Conservation (phyloP, 2,888 invertebrate genomes). For the Melolontha melolontha region DNA sequence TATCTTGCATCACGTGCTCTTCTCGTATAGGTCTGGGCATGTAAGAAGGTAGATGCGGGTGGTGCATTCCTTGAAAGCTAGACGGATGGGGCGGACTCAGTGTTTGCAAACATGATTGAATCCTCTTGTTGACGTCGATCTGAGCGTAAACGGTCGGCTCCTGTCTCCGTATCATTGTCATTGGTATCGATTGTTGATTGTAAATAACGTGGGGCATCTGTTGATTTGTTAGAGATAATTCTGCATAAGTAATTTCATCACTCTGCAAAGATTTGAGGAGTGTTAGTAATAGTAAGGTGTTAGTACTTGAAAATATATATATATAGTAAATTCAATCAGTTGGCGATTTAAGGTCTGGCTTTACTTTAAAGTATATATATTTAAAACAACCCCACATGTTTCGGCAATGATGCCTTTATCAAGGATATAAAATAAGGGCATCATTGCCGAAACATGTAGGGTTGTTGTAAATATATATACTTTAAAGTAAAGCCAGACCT, state of each 20-base stretch:
- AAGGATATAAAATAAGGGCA: too few species aligned
- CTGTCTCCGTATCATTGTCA: slow-evolving; percentile 64
- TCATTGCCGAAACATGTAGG: too few species aligned
- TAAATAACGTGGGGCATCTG: slow-evolving; percentile 65
- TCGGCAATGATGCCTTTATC: too few species aligned
- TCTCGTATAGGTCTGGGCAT: slow-evolving; percentile 59
- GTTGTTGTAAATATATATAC: too few species aligned
- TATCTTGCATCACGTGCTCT: slow-evolving; percentile 58
- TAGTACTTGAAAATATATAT: slow-evolving; percentile 4
- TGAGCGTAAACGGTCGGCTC: slow-evolving; percentile 71
- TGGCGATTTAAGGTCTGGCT: too few species aligned
- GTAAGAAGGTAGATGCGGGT: slow-evolving; percentile 61
- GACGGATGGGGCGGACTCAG: slow-evolving; percentile 63
- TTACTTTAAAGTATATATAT: too few species aligned
- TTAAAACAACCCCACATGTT: too few species aligned
- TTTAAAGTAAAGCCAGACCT: too few species aligned
- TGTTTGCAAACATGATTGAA: slow-evolving; percentile 48
- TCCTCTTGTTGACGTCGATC: slow-evolving; percentile 65
- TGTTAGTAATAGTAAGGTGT: neutral
- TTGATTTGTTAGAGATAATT: slow-evolving; percentile 65
- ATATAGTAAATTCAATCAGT: too few species aligned
- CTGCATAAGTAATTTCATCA: slow-evolving; percentile 71
- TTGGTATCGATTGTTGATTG: slow-evolving; percentile 63
- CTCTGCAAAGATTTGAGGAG: slow-evolving; percentile 57
- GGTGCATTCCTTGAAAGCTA: slow-evolving; percentile 63